phyloP scores from a whole-genome alignment of 2,113 vertebrate genomes.

The Aepyceros melampus region DNA sequence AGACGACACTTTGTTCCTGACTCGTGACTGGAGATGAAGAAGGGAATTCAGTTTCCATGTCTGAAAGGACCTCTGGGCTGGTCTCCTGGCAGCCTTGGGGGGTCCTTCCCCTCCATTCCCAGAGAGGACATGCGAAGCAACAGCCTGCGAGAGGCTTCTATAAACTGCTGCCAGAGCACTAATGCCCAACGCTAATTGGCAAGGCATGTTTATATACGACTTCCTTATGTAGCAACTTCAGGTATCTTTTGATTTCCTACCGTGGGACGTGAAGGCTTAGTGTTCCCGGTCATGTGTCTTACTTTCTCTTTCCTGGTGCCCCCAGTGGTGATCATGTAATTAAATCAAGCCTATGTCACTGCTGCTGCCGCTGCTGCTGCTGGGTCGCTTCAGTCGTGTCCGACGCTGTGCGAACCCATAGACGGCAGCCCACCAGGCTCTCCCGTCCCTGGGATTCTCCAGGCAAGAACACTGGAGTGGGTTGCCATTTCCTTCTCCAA shows the following conservation, averaged over 20 bases:
- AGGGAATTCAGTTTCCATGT: background rate
- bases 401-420: accelerated
- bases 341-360: background rate
- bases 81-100: background rate
- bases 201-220: accelerated
- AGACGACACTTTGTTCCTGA: background rate
- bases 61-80: background rate
- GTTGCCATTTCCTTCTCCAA: too few species aligned
- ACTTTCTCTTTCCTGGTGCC: background rate
- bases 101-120: background rate
- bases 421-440: too few species aligned
- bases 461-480: too few species aligned
- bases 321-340: background rate
- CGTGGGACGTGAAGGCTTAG: background rate
- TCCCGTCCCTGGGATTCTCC: too few species aligned
- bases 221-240: background rate
- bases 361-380: too few species aligned
- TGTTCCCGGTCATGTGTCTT: background rate
- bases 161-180: background rate
- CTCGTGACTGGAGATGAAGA: background rate
- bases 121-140: background rate
- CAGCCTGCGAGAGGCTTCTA: background rate
- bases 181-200: background rate
- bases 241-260: background rate
- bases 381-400: too few species aligned